Conservation (phyloP, 2,797 vertebrate species). For the Aplochiton taeniatus region DNA sequence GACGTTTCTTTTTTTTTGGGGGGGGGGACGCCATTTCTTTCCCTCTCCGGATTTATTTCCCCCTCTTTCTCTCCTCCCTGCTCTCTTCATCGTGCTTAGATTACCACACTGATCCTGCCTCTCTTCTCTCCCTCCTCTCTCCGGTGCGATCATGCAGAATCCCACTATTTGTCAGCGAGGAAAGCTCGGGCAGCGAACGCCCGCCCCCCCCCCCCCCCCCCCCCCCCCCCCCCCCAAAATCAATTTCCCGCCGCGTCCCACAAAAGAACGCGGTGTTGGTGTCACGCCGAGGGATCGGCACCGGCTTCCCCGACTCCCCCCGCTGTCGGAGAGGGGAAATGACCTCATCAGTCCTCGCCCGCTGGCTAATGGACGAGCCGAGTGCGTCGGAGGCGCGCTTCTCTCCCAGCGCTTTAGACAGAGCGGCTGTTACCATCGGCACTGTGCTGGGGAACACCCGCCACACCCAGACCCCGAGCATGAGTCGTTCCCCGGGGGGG, state of each 20-base stretch:
- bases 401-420: slow-evolving; percentile 26
- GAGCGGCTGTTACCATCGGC: slow-evolving; percentile 37
- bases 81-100: neutral
- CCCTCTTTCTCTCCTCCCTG: slow-evolving; percentile 16
- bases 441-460: slow-evolving; percentile 20
- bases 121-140: slow-evolving; percentile 12
- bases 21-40: too few species aligned
- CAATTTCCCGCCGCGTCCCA: slow-evolving; percentile 56
- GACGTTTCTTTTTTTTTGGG: neutral
- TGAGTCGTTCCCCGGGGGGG: slow-evolving; percentile 24
- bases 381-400: neutral
- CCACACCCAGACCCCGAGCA: slow-evolving; percentile 18
- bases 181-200: slow-evolving; percentile 43
- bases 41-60: neutral
- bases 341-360: slow-evolving; percentile 53
- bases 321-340: slow-evolving; percentile 41
- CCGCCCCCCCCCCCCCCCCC: too few species aligned
- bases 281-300: slow-evolving; percentile 65
- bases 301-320: slow-evolving; percentile 44
- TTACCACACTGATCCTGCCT: slow-evolving; percentile 26
- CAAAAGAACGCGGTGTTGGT: slow-evolving; percentile 66
- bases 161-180: slow-evolving; percentile 55
- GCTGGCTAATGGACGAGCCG: slow-evolving; percentile 58
- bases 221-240: slow-evolving; percentile 43
- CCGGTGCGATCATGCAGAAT: slow-evolving; percentile 63